Base-by-base conservation (phyloP, 2,888 invertebrate genomes). In the Blastobasis lacticolella region DNA sequence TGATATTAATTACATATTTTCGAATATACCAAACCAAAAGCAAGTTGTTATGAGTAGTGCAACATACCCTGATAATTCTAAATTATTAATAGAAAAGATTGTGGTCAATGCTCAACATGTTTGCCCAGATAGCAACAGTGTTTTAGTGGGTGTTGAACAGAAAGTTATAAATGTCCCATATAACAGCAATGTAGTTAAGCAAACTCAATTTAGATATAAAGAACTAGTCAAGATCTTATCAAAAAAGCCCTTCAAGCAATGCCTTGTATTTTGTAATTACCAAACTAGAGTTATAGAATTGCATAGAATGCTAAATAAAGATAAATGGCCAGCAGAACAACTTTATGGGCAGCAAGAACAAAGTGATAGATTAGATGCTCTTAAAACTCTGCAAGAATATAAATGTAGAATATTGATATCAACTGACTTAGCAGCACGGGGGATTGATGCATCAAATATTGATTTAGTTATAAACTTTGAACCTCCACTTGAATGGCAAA, bases 21-120 rank as follows among this genome's bases (percentile, higher is more conserved):
- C 91, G 45, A 77, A 85, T 46, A 78, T 98, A 55, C 95, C 95
- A 1, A 75, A 80, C 36, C 91, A 91, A 59, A 96, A 96, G 70
- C 99, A 99, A 90, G 92, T 97, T 10, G 91, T 99, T 56, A 95
- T 97, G 52, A 92, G 95, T 48, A 98, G 98, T 78, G 99, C 99
- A 5, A 99, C 99, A 9, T 98, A 95, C 81, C 93, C 95, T 10
- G 90, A 93, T 55, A 89, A 90, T 54, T 82, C 97, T 49, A 93
- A 94, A 61, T 78, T 86, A 9, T 91, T 94, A 58, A 85, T 98
- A 49, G 87, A 90, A 38, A 89, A 90, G 48, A 95, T 94, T 73
- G 95, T 98, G 92, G 85, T 91, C 51, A 92, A 92, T 56, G 95
- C 96, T 4, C 90, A 94, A 50, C 90, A 94, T 60, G 90, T 96